Percentiles rank a stretch among this genome's conserved stretches.
Conservation (phyloP, 2,888 invertebrate genomes). For the Cheilosia impressa region DNA sequence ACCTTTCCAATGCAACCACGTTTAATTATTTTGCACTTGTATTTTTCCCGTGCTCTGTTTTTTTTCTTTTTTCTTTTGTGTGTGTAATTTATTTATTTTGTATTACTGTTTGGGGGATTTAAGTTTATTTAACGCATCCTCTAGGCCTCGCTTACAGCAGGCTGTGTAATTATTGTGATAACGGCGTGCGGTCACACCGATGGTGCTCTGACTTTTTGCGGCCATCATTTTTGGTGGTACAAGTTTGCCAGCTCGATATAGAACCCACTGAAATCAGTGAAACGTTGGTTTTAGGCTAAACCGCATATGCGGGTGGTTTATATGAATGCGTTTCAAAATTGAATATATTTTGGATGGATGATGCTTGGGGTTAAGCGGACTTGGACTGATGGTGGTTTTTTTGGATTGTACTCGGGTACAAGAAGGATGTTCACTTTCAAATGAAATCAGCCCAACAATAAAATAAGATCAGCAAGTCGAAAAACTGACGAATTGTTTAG, state of each 20-base stretch:
- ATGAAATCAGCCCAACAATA: too few relatives aligned
- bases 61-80: neutral
- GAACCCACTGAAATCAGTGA: neutral
- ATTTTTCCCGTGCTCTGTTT: neutral
- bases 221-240: neutral
- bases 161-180: neutral
- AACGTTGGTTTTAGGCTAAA: neutral
- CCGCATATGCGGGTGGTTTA: neutral
- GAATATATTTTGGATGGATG: neutral
- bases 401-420: too few relatives aligned
- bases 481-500: too few relatives aligned
- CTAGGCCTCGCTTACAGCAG: neutral
- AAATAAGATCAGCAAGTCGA: too few relatives aligned
- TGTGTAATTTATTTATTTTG: neutral
- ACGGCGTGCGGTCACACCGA: neutral
- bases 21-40: slow-evolving; percentile 52
- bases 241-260: neutral
- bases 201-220: neutral
- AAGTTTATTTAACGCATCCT: slow-evolving; percentile 32
- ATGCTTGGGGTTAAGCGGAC: too few relatives aligned
- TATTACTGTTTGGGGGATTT: slow-evolving; percentile 1
- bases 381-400: too few relatives aligned
- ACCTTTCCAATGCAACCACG: slow-evolving; percentile 47
- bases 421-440: too few relatives aligned
- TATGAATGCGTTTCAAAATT: slow-evolving; percentile 6